Base-by-base conservation (phyloP, 2,113 vertebrate species). In the Ceyx melanurus region DNA sequence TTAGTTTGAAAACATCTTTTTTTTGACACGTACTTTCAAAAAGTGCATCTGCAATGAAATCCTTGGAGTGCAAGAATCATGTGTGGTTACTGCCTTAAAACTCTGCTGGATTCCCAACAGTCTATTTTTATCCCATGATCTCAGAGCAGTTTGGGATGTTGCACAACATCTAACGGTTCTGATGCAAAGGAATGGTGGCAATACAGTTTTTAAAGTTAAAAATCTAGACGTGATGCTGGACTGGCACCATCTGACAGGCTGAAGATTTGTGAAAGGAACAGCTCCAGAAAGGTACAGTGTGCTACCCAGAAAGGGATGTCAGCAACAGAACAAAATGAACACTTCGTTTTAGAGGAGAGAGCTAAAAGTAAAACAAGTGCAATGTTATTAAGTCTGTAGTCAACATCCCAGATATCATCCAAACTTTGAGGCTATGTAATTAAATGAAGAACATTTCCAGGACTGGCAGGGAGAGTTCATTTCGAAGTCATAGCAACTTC, bases 361-460 rank as follows among this genome's bases (percentile, higher is more conserved):
- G 25, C 22, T 61, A 22, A 31, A 77, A 90, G 71, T 58, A 61
- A 90, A 91, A 78, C 13, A 74, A 87, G 53, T 9, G n/a, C n/a
- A 46, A 9, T 70, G 42, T 86, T 95, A 43, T 23, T 40, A 67
- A 60, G 60, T 43, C 60, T 93, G 75, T 17, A 67, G 58, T 25
- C 75, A 80, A 73, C 33, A 73, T 45, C 37, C 68, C 60, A 86
- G 29, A 31, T 82, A 72, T 22, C 70, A 88, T 84, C 64, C 81
- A 80, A 88, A 85, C 57, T 31, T 10, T 13, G 20, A 88, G 92
- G 71, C 64, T 46, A 35, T 25, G 25, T 75, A 87, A 65, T 76
- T 91, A 92, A 86, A 57, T 62, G 86, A 70, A 94, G 66, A 93
- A 86, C 65, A 57, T 66, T 91, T 95, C 61, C 90, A 82, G 71